These are phyloP conservation scores for Zosterops hypoxanthus DNA, from an alignment of 2,113 vertebrate species.

Conservation along the genomic window DNA sequence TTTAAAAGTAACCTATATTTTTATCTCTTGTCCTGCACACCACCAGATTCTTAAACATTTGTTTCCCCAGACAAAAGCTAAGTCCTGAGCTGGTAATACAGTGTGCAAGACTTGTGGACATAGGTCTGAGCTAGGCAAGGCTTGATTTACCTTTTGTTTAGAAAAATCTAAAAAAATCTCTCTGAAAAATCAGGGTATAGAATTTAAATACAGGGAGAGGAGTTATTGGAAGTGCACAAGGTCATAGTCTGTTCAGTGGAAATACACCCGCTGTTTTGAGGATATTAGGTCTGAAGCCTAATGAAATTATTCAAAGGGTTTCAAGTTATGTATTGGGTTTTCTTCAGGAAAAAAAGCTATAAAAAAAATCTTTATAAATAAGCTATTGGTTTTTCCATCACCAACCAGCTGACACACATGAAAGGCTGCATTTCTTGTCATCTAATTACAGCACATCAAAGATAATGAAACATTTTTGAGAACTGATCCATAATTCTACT, in stretches of 20 bases:
- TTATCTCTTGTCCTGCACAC: background rate
- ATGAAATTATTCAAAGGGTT: background rate
- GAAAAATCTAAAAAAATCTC: background rate
- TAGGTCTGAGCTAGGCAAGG: background rate
- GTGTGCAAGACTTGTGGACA: background rate
- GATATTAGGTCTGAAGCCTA: background rate
- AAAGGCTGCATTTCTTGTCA: constrained; percentile 3
- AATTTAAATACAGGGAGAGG: background rate
- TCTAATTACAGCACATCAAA: constrained; percentile 18
- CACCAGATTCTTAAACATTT: background rate
- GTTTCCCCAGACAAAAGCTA: background rate
- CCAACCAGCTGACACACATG: background rate
- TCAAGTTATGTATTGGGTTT: background rate
- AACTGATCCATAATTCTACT: constrained; percentile 1
- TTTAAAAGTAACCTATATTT: background rate
- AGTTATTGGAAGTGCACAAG: background rate
- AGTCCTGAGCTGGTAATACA: background rate
- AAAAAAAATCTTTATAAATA: background rate
- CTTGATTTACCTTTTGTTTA: background rate
- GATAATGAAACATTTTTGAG: constrained; percentile 2
- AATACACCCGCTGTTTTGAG: background rate
- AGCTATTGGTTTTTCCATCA: background rate
- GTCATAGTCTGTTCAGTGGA: background rate
- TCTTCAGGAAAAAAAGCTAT: background rate
- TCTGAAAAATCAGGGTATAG: background rate